Evolutionary conservation across 37 sponge, comb jelly and placozoan genomes (phyloP), one percentile per base, ranked within the genome.

Genomic region (Lycopodina hypogea): DNA sequence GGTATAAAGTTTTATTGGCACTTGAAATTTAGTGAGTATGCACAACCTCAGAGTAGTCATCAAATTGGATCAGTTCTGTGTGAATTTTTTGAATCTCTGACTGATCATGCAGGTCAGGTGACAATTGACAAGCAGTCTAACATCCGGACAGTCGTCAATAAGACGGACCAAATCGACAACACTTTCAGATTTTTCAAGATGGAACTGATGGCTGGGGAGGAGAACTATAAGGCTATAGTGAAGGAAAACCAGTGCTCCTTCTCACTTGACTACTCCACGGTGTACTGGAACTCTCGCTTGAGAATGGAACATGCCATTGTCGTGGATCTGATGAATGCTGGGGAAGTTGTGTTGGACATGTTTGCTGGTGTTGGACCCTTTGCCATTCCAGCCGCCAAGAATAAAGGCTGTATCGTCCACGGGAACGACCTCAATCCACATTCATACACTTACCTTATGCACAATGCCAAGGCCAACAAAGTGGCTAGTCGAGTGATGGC

Each of bases 321-420:
- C 15, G 69, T 86, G 24, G 66, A 84, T 14, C n/a, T 78, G 56
- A 45, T 98, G 51, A 72, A 83, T 6, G 22, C 52, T 24, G 72
- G 69, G 7, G 87, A 96, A 22, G 78, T 83, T 21, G 90, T 96
- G 29, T 42, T 93, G 41, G 99, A 98, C 68, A 83, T 98, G 88
- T 98, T 98, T 84, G 97, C 96, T 56, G 99, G 99, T 18, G 97
- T 98, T 26, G 99, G 99, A 0, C 99, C 99, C 0, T 98, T 98
- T 87, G 87, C 94, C 28, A 62, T 98, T 7, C 99, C 96, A 2
- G 93, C 96, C 48, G 87, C 86, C 26, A 96, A 87, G 78, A 60
- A n/a, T 60, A 93, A 85, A 58, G 84, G 87, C 3, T 95, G 96
- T 56, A 40, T 65, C 19, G 92, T 96, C 23, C 83, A 91, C 78